Percentiles rank a stretch among this genome's conserved stretches.
These are phyloP conservation scores for Phaethon lepturus DNA, from an alignment of 2,113 vertebrate genomes.

Conservation along the genomic window DNA sequence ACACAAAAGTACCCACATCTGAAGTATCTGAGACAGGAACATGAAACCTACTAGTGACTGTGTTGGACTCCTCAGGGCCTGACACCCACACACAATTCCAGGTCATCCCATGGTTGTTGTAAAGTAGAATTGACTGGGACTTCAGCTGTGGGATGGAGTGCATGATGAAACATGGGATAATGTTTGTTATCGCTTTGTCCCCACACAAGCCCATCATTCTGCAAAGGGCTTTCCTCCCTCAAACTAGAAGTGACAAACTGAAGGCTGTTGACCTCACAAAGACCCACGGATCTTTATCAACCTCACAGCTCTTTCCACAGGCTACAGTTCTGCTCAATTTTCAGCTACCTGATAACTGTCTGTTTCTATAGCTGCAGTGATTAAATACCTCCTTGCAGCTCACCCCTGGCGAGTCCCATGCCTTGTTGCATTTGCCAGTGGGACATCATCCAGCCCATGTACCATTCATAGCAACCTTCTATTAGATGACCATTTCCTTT, in stretches of 20 bases:
- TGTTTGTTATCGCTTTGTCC: neutral
- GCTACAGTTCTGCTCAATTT: neutral
- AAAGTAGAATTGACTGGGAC: neutral
- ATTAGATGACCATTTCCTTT: accelerated
- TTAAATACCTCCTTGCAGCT: neutral
- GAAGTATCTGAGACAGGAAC: neutral
- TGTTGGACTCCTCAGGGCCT: neutral
- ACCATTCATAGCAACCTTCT: neutral
- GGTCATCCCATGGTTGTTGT: accelerated
- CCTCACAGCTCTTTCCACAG: neutral
- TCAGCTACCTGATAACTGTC: neutral
- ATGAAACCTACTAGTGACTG: neutral
- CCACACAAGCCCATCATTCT: neutral
- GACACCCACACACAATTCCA: neutral
- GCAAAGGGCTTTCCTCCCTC: neutral
- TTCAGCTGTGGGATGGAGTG: neutral
- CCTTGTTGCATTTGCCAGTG: neutral
- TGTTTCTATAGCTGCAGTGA: neutral
- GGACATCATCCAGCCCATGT: accelerated
- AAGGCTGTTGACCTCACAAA: neutral
- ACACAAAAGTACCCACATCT: neutral
- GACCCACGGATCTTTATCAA: neutral
- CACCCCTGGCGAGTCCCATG: neutral
- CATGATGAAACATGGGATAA: neutral
- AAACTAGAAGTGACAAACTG: neutral